phyloP scores from a whole-genome alignment of 2,888 invertebrate genomes.

The Saturnia japonica region DNA sequence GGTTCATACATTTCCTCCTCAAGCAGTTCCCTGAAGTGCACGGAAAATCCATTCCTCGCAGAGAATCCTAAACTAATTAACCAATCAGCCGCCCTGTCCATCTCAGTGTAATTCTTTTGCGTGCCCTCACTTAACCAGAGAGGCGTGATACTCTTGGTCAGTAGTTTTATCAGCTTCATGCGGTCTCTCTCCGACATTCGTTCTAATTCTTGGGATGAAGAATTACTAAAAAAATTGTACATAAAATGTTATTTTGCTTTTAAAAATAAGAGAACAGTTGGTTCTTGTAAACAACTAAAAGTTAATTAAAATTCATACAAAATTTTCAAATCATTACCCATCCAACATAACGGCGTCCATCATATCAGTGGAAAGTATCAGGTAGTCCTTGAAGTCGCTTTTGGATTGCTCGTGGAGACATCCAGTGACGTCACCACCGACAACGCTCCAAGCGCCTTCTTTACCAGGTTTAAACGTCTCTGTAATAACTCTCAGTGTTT shows the following conservation, averaged over 20 bases:
- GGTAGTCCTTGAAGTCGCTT: conserved; percentile 80
- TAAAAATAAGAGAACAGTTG: neutral
- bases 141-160: conserved; percentile 55
- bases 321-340: conserved; percentile 79
- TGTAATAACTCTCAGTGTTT: conserved; percentile 84
- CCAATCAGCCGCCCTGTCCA: conserved; percentile 86
- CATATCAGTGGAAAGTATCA: conserved; percentile 80
- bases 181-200: conserved; percentile 60
- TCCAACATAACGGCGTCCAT: conserved; percentile 87
- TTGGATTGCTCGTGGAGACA: conserved; percentile 75
- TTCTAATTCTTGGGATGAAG: conserved; percentile 60
- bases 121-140: conserved; percentile 66
- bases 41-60: conserved; percentile 86
- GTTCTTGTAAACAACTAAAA: neutral
- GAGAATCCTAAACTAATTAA: conserved; percentile 87
- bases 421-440: conserved; percentile 83
- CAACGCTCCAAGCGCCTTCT: conserved; percentile 80
- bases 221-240: conserved; percentile 51
- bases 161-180: conserved; percentile 47
- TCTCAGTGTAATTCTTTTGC: conserved; percentile 41
- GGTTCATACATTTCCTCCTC: conserved; percentile 83
- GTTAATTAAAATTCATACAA: neutral
- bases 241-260: neutral
- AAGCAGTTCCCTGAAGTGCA: conserved; percentile 86
- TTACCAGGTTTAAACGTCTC: conserved; percentile 82